phyloP scores from a whole-genome alignment of 2,797 vertebrate species.

The Heterohyrax brucei region DNA sequence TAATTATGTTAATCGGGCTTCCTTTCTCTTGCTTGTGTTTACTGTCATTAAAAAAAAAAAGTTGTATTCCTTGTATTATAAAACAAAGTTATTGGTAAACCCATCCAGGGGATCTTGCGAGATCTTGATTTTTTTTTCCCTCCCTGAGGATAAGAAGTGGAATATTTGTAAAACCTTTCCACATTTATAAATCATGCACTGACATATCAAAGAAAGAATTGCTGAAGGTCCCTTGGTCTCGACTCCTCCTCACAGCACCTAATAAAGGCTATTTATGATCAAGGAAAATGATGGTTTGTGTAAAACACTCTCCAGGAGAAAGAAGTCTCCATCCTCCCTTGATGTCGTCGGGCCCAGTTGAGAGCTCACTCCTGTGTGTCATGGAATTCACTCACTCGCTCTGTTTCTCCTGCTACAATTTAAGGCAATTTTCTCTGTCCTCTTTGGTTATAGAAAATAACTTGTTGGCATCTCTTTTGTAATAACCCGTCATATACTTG shows the following conservation, averaged over 20 bases:
- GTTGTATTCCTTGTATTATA: neutral
- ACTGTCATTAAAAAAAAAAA: constrained; percentile 16
- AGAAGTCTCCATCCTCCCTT: neutral
- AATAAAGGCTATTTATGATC: neutral
- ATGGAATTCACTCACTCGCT: neutral
- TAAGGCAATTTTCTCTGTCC: constrained; percentile 17
- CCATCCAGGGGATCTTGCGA: neutral
- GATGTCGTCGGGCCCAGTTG: neutral
- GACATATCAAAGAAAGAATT: neutral
- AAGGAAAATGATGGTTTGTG: neutral
- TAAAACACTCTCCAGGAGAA: neutral
- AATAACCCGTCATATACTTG: neutral
- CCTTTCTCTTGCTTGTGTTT: constrained; percentile 72
- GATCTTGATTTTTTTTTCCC: neutral
- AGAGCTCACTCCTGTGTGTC: neutral
- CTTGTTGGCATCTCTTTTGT: constrained; percentile 39
- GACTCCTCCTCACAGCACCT: neutral
- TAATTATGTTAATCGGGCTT: constrained; percentile 70
- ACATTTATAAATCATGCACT: neutral
- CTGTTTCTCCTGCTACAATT: neutral
- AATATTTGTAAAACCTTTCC: constrained; percentile 26
- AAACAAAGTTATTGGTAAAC: neutral
- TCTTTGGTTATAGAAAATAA: constrained; percentile 62
- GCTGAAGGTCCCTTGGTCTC: neutral
- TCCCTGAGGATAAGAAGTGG: neutral